Evolutionary conservation across 2,888 invertebrate genomes (phyloP), one percentile per base, ranked within the genome.

Genomic region (Azorinus chamasolen): DNA sequence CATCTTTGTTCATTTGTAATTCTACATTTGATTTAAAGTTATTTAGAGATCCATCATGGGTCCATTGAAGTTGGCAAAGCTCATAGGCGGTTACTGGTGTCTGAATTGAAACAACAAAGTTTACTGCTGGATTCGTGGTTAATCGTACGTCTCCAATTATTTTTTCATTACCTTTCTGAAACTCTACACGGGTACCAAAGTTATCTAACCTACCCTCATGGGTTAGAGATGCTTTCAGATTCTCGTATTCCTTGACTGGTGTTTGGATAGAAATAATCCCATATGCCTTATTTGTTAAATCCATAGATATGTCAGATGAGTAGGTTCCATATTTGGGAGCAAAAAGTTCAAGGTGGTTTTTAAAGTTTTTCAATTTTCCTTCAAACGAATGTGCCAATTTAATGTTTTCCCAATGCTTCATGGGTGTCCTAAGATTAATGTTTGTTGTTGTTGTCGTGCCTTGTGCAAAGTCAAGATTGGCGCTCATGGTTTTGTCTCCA

Each of bases 1-100:
- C 46, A 10, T 62, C 73, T 32, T 78, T 78, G 55, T 78, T 73
- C n/a, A 46, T 32, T 51, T 73, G 78, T 4, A 64, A n/a, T 32
- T 69, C 78, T 14, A 45, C 41, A 22, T 69, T 64, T 5, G 61
- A 58, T 58, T 73, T 78, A 53, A 77, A 77, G 39, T 70, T 53
- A 27, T 43, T 41, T 1, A 62, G n/a, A 14, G 46, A n/a, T 22
- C 79, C 74, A 25, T 74, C 79, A 12, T 66, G 43, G n/a, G 53
- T 58, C n/a, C 65, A 12, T 1, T 69, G 51, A n/a, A 73, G 16
- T 51, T 62, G 65, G 18, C 54, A 24, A 12, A 59, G 43, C 18
- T 39, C 61, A 53, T 27, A 65, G 2, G n/a, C 50, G 12, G 55
- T 8, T 24, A 65, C 57, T 53, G 79, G 79, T 48, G 79, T 79